Evolutionary conservation across 2,113 vertebrate species (phyloP).

Genomic region (Ellobius talpinus): DNA sequence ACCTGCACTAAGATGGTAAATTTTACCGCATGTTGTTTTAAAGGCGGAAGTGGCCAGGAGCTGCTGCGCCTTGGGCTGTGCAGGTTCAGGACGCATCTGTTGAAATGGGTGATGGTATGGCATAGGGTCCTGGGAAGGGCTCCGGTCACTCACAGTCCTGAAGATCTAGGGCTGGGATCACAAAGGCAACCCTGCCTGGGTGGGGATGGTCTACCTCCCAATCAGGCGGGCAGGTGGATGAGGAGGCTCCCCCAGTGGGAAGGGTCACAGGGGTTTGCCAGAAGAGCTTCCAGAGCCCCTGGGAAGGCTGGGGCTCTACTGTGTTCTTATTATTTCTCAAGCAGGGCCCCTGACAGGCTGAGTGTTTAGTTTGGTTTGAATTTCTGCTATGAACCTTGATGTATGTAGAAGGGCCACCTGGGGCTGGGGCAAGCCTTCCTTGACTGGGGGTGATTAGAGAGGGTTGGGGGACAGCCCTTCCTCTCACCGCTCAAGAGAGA

Average conservation of each 20-base stretch:
- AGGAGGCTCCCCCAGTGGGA: not conserved
- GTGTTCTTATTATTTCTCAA: not conserved
- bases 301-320: not conserved
- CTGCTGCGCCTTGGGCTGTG: not conserved
- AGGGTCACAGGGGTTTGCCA: not conserved
- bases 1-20: fast-evolving
- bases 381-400: not conserved
- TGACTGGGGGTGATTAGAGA: not conserved
- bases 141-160: too few species aligned
- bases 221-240: fast-evolving
- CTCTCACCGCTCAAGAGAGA: not conserved
- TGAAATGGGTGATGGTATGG: not conserved
- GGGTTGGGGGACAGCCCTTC: not conserved
- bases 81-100: not conserved
- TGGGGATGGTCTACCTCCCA: not conserved
- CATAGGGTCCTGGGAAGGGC: not conserved
- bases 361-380: slow-evolving; percentile 21
- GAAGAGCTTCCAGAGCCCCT: not conserved
- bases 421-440: not conserved
- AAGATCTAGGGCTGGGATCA: not conserved
- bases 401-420: not conserved
- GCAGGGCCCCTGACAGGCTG: not conserved
- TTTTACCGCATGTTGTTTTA: not conserved
- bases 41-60: not conserved
- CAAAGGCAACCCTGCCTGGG: not conserved